Conservation (phyloP, 2,113 vertebrate species). For the Periophthalmus modestus region DNA sequence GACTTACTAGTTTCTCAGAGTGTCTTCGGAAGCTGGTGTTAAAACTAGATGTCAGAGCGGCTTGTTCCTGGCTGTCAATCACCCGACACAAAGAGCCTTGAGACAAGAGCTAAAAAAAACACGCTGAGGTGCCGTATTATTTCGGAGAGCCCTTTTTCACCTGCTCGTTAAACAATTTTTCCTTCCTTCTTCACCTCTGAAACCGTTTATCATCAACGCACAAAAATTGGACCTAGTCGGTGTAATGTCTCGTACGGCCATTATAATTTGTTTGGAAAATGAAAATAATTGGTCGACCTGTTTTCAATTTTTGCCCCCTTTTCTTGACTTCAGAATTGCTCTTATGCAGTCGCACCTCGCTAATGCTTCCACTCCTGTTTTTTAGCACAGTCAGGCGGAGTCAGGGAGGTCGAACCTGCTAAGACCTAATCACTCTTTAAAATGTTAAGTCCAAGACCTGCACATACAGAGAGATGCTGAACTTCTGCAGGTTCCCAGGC, state of each 20-base stretch:
- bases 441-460: not conserved
- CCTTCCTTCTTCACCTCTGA: not conserved
- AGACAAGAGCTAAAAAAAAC: slow-evolving; percentile 13
- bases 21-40: slow-evolving; percentile 2
- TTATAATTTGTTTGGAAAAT: not conserved
- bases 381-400: not conserved
- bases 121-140: slow-evolving; percentile 19
- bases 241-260: not conserved
- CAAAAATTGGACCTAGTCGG: not conserved
- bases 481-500: not conserved
- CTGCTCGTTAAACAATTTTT: not conserved
- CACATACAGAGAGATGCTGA: not conserved
- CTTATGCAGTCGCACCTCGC: not conserved
- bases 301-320: not conserved
- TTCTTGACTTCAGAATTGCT: not conserved
- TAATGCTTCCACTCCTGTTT: not conserved
- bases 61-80: slow-evolving; percentile 7
- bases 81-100: not conserved
- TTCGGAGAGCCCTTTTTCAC: slow-evolving; percentile 13
- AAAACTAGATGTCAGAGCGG: not conserved
- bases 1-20: not conserved
- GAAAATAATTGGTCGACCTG: not conserved
- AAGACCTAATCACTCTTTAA: not conserved
- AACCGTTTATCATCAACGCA: not conserved
- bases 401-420: slow-evolving; percentile 1